These are phyloP conservation scores for Serilophus lunatus DNA, from an alignment of 2,113 vertebrate species.

Conservation along the genomic window DNA sequence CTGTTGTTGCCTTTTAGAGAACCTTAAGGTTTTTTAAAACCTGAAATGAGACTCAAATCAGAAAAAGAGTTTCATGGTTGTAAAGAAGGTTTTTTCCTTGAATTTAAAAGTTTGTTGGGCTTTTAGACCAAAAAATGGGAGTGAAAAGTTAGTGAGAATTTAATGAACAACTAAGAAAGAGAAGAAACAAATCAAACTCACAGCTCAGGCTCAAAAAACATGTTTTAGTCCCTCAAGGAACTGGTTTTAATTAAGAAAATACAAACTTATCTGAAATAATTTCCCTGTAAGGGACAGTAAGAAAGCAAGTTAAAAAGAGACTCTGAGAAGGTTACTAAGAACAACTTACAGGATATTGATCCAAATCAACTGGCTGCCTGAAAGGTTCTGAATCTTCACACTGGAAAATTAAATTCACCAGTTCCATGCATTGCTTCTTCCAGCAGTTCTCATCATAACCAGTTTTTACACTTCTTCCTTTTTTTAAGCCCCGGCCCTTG, in stretches of 20 bases:
- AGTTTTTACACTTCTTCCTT: constrained; percentile 14
- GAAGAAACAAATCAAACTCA: background rate
- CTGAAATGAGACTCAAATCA: background rate
- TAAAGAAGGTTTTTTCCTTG: background rate
- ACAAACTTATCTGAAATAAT: background rate
- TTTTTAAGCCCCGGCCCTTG: constrained; percentile 64
- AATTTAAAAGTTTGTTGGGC: background rate
- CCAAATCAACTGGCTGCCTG: constrained; percentile 88
- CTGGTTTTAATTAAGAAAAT: background rate
- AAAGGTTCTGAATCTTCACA: constrained; percentile 97
- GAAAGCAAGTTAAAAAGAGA: background rate
- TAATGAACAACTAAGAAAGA: background rate
- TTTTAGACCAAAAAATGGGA: background rate
- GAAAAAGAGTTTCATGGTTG: background rate
- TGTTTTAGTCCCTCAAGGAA: background rate
- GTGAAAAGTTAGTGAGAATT: background rate
- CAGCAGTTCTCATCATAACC: constrained; percentile 82
- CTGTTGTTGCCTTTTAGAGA: background rate
- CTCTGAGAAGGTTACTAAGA: background rate
- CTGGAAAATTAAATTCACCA: constrained; percentile 89
- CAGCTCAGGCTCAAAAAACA: background rate
- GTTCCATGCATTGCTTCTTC: constrained; percentile 88
- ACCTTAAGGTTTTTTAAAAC: background rate
- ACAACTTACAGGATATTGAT: constrained; percentile 88
- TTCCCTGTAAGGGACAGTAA: background rate